These are phyloP conservation scores for Pseudorasbora parva DNA, from an alignment of 2,113 vertebrate species.

Conservation along the genomic window DNA sequence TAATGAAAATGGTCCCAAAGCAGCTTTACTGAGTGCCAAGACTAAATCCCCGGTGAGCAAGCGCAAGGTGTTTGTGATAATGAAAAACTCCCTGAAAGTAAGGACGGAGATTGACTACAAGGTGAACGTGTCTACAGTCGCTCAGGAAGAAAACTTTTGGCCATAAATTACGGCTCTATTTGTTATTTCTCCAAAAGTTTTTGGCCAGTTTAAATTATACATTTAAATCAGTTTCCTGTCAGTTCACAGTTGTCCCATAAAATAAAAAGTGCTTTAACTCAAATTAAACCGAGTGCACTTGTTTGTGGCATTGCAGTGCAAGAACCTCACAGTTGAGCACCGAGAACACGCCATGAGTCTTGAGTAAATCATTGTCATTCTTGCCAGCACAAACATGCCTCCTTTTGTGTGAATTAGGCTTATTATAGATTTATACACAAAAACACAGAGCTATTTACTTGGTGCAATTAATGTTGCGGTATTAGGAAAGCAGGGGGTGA, in stretches of 20 bases:
- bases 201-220: background rate
- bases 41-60: background rate
- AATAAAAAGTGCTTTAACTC: background rate
- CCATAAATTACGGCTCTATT: background rate
- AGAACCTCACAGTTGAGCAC: background rate
- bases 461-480: background rate
- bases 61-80: slow-evolving; percentile 17
- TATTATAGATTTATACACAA: slow-evolving; percentile 3
- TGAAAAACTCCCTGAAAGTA: slow-evolving; percentile 27
- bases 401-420: slow-evolving; percentile 10
- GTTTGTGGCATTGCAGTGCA: background rate
- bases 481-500: slow-evolving; percentile 1
- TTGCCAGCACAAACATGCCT: background rate
- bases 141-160: background rate
- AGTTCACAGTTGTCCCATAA: too few species aligned
- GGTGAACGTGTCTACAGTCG: background rate
- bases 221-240: too few species aligned
- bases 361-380: background rate
- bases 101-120: background rate
- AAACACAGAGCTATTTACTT: background rate
- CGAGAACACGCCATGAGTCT: background rate
- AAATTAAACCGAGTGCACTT: background rate
- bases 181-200: background rate
- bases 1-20: slow-evolving; percentile 16
- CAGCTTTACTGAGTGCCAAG: background rate